A percentile compares a stretch with the other conserved stretches of the same genome.
Conservation (phyloP, 2,797 vertebrate genomes). For the Catharus ustulatus region DNA sequence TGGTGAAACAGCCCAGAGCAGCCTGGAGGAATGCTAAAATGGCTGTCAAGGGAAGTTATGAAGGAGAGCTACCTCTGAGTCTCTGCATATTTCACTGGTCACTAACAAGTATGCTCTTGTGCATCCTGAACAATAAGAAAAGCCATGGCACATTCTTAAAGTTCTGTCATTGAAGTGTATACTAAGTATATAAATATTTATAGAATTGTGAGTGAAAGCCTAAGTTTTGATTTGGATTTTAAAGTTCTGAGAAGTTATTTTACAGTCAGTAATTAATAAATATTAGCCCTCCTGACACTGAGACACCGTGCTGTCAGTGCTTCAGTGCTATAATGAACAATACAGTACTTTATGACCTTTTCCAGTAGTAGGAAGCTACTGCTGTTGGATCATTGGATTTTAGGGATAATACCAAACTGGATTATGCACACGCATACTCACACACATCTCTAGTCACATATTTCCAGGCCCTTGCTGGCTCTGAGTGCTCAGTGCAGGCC, state of each 20-base stretch:
- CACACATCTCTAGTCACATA: not conserved
- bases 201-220: not conserved
- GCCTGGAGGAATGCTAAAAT: constrained; percentile 50
- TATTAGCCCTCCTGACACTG: not conserved
- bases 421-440: not conserved
- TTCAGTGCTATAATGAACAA: not conserved
- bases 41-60: constrained; percentile 32
- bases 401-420: not conserved
- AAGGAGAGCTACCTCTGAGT: constrained; percentile 13
- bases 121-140: not conserved
- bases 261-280: not conserved
- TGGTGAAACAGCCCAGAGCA: constrained; percentile 18
- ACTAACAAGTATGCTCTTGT: not conserved
- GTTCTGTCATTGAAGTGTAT: not conserved
- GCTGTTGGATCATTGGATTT: not conserved
- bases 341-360: not conserved
- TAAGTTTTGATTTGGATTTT: not conserved
- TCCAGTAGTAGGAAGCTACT: not conserved
- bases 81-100: not conserved
- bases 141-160: not conserved
- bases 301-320: not conserved
- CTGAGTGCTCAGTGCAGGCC: not conserved
- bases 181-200: not conserved
- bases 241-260: not conserved
- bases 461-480: not conserved